phyloP scores from a whole-genome alignment of 1,140 invertebrate genomes.

The Odontomachus brunneus region DNA sequence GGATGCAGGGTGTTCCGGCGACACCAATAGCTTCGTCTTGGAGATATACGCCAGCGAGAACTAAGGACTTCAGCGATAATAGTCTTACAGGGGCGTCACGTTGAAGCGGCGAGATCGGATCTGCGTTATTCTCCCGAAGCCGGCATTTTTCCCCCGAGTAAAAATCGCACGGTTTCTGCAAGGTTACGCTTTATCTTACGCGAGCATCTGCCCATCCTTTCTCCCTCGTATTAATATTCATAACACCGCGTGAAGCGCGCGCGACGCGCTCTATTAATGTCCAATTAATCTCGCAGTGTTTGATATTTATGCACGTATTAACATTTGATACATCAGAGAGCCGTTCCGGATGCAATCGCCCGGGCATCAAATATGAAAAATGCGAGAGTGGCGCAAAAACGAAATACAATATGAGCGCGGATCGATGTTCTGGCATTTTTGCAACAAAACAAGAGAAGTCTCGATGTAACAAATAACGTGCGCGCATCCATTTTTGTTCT shows the following conservation, averaged over 20 bases:
- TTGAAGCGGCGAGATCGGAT: constrained; percentile 25
- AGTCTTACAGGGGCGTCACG: constrained; percentile 19
- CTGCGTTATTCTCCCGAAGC: constrained; percentile 1
- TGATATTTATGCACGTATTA: constrained; percentile 40
- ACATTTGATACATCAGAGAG: constrained; percentile 17
- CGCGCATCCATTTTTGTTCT: neutral
- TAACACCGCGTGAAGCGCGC: constrained; percentile 17
- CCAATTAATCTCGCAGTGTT: constrained; percentile 32
- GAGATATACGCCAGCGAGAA: constrained; percentile 35
- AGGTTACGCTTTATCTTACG: neutral
- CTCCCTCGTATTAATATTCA: neutral
- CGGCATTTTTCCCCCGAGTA: neutral
- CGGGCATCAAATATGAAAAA: constrained; percentile 49
- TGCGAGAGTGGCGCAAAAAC: constrained; percentile 13
- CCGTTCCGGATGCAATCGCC: constrained; percentile 16
- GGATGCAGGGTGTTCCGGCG: constrained; percentile 16
- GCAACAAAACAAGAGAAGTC: neutral
- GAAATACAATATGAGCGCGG: constrained; percentile 14
- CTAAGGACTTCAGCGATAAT: constrained; percentile 28
- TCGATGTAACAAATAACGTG: constrained; percentile 1
- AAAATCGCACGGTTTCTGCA: too few relatives aligned
- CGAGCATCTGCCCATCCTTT: neutral
- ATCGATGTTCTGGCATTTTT: neutral
- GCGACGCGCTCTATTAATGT: constrained; percentile 33
- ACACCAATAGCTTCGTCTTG: constrained; percentile 32